These are phyloP conservation scores for Dusona sp. DNA, from an alignment of 2,888 invertebrate genomes.

Conservation along the genomic window DNA sequence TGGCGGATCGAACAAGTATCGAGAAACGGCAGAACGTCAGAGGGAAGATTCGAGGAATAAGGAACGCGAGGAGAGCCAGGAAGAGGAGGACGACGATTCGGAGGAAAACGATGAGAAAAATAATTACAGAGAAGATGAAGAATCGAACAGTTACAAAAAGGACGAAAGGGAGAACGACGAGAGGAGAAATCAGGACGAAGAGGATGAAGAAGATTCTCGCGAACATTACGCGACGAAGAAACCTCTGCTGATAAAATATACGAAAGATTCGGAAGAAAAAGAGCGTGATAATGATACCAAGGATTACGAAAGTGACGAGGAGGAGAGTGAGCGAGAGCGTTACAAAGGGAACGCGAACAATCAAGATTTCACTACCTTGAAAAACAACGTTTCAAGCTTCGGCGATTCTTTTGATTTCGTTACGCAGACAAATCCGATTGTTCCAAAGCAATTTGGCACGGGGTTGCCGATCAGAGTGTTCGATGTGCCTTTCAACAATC, in stretches of 20 bases:
- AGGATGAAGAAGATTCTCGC: slow-evolving; percentile 46
- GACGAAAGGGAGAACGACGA: slow-evolving; percentile 8
- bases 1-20: slow-evolving; percentile 22
- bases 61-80: background rate
- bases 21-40: slow-evolving; percentile 5
- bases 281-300: slow-evolving; percentile 4
- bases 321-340: background rate
- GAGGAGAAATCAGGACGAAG: slow-evolving; percentile 29
- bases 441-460: slow-evolving; percentile 34
- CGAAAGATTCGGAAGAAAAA: slow-evolving; percentile 51
- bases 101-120: slow-evolving; percentile 42
- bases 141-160: slow-evolving; percentile 51
- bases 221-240: slow-evolving; percentile 39
- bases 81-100: slow-evolving; percentile 1
- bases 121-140: slow-evolving; percentile 50
- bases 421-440: background rate
- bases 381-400: slow-evolving; percentile 59
- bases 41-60: slow-evolving; percentile 1
- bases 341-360: slow-evolving; percentile 58
- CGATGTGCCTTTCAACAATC: slow-evolving; percentile 61
- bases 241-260: slow-evolving; percentile 23
- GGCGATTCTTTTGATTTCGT: slow-evolving; percentile 36
- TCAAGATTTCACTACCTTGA: slow-evolving; percentile 56
- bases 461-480: slow-evolving; percentile 68
- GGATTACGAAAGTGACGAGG: background rate